A percentile compares a stretch with the other conserved stretches of the same genome.
These are phyloP conservation scores for Champsocephalus gunnari DNA, from an alignment of 2,797 vertebrate genomes.

Conservation along the genomic window DNA sequence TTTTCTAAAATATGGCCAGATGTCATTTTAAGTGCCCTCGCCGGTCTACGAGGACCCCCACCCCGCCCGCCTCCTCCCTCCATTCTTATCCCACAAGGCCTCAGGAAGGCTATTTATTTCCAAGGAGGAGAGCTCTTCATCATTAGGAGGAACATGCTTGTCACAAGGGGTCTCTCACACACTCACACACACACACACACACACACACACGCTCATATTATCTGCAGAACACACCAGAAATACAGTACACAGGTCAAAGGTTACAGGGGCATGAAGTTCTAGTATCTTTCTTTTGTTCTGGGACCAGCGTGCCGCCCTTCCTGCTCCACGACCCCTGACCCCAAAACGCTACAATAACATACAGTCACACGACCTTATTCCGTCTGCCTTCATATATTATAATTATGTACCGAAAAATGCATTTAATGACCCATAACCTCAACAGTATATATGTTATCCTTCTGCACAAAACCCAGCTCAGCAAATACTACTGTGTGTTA, in stretches of 20 bases:
- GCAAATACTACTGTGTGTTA: too few species aligned
- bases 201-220: conserved; percentile 22
- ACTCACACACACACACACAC: conserved; percentile 24
- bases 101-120: conserved; percentile 50
- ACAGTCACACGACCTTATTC: not conserved
- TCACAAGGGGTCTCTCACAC: conserved; percentile 40
- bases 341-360: conserved; percentile 4
- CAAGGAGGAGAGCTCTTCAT: conserved; percentile 60
- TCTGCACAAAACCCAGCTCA: too few species aligned
- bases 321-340: conserved; percentile 32
- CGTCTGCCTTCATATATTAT: too few species aligned
- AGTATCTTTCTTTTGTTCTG: conserved; percentile 43
- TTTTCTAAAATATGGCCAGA: conserved; percentile 6
- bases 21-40: conserved; percentile 11
- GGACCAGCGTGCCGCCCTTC: conserved; percentile 32
- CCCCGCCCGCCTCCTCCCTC: conserved; percentile 17
- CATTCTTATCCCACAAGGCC: conserved; percentile 29
- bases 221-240: conserved; percentile 29
- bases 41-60: conserved; percentile 8
- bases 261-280: conserved; percentile 23
- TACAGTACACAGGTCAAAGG: conserved; percentile 31
- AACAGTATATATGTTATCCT: too few species aligned
- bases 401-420: too few species aligned
- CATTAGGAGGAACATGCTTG: conserved; percentile 47
- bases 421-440: too few species aligned